A percentile compares a stretch with the other conserved stretches of the same genome.
Conservation (phyloP, 2,888 invertebrate species). For the Drosophila phalerata region DNA sequence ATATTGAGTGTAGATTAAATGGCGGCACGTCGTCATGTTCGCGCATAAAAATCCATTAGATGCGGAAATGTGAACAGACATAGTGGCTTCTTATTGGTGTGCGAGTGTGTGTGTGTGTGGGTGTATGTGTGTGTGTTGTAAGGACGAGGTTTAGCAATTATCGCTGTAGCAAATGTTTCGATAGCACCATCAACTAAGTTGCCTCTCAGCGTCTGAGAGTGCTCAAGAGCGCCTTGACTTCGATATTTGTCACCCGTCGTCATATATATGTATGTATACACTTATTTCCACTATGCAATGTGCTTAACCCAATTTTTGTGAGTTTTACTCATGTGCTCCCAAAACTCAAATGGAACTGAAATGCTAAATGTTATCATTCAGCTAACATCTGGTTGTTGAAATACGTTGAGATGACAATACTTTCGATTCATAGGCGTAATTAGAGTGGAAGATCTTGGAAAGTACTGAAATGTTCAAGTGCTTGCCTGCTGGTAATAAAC, state of each 20-base stretch:
- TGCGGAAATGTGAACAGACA: constrained; percentile 59
- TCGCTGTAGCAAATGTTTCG: constrained; percentile 68
- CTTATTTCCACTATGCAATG: constrained; percentile 6
- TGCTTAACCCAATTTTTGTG: constrained; percentile 68
- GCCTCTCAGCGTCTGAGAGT: constrained; percentile 38
- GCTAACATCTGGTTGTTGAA: constrained; percentile 12
- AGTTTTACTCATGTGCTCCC: constrained; percentile 35
- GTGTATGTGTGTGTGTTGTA: constrained; percentile 11
- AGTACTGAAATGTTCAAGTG: constrained; percentile 21
- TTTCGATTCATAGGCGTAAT: constrained; percentile 22
- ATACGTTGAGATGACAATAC: constrained; percentile 14
- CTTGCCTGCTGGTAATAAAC: constrained; percentile 31
- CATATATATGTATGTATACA: not conserved
- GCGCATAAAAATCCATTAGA: constrained; percentile 76
- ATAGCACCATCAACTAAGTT: constrained; percentile 46
- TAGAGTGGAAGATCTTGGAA: constrained; percentile 11
- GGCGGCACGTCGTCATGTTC: constrained; percentile 71
- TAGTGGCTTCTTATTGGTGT: constrained; percentile 10
- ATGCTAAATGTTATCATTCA: constrained; percentile 27
- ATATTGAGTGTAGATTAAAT: constrained; percentile 79
- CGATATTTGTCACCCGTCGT: constrained; percentile 32
- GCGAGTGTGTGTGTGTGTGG: not conserved
- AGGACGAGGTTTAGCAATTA: constrained; percentile 66
- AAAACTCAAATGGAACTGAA: constrained; percentile 16
- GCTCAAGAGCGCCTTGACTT: constrained; percentile 58